Evolutionary conservation across 1,140 invertebrate genomes (phyloP).

Genomic region (Drosophila grimshawi): DNA sequence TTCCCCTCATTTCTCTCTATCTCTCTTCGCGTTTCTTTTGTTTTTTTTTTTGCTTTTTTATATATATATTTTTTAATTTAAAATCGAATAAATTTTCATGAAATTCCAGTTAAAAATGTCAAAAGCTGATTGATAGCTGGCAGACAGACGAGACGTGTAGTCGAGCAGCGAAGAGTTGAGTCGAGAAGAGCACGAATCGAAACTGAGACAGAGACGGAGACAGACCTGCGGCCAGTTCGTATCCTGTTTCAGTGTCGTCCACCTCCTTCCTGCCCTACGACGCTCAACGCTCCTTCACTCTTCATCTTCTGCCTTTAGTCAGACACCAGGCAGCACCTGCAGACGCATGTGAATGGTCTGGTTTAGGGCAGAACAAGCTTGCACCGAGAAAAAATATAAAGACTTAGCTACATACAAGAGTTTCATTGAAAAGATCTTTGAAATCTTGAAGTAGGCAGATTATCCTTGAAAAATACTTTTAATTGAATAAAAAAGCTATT

Average conservation of each 20-base stretch:
- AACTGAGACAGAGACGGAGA: neutral
- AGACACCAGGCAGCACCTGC: constrained; percentile 55
- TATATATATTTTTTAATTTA: constrained; percentile 68
- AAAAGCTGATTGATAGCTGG: constrained; percentile 82
- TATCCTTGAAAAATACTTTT: no score
- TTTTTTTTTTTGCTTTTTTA: constrained; percentile 21
- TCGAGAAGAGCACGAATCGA: neutral
- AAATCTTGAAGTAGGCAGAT: no score
- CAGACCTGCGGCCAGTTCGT: constrained; percentile 52
- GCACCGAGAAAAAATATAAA: neutral
- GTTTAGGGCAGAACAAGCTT: neutral
- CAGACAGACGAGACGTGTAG: constrained; percentile 56
- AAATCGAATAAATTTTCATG: constrained; percentile 83
- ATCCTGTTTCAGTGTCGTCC: constrained; percentile 68
- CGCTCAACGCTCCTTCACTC: constrained; percentile 1
- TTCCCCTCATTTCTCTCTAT: constrained; percentile 29
- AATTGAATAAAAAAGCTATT: neutral
- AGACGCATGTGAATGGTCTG: constrained; percentile 21
- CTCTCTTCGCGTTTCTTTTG: constrained; percentile 15
- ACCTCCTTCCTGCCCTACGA: neutral
- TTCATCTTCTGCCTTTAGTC: constrained; percentile 6
- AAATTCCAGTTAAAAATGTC: constrained; percentile 82
- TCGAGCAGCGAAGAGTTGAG: constrained; percentile 6
- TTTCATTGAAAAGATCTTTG: no score
- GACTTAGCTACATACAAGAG: neutral